A percentile compares a stretch with the other conserved stretches of the same genome.
Evolutionary conservation across 2,113 vertebrate genomes (phyloP).

Genomic region (Saguinus imperator): DNA sequence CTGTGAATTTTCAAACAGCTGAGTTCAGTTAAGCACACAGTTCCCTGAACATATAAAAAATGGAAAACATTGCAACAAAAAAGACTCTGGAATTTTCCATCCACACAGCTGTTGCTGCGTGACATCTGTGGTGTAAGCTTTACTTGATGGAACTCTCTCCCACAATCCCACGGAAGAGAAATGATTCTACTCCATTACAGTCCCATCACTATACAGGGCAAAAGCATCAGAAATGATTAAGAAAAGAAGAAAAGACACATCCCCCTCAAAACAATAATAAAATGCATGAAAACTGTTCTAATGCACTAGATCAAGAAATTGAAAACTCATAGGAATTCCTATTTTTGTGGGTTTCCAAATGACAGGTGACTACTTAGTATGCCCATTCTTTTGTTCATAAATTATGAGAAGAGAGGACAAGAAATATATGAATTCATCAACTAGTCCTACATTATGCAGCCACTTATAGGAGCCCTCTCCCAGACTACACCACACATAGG

Average conservation of each 20-base stretch:
- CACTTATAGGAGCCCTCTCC: rapidly evolving
- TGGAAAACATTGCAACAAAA: slow-evolving; percentile 22
- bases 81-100: slow-evolving; percentile 56
- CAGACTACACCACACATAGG: no score
- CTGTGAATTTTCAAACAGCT: slow-evolving; percentile 54
- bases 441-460: neutral
- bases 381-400: neutral
- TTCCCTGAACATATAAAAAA: slow-evolving; percentile 19
- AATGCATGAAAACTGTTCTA: neutral
- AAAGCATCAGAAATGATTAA: neutral
- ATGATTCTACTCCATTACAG: neutral
- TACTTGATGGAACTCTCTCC: neutral
- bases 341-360: neutral
- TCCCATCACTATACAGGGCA: neutral
- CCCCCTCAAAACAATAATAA: neutral
- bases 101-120: slow-evolving; percentile 45
- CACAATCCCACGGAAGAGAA: neutral
- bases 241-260: neutral
- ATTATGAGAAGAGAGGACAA: neutral
- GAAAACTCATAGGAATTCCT: neutral
- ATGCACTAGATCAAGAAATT: neutral
- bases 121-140: neutral
- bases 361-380: neutral
- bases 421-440: rapidly evolving
- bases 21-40: slow-evolving; percentile 48